Base-by-base conservation (phyloP, 2,888 invertebrate species). In the Hesperia comma region DNA sequence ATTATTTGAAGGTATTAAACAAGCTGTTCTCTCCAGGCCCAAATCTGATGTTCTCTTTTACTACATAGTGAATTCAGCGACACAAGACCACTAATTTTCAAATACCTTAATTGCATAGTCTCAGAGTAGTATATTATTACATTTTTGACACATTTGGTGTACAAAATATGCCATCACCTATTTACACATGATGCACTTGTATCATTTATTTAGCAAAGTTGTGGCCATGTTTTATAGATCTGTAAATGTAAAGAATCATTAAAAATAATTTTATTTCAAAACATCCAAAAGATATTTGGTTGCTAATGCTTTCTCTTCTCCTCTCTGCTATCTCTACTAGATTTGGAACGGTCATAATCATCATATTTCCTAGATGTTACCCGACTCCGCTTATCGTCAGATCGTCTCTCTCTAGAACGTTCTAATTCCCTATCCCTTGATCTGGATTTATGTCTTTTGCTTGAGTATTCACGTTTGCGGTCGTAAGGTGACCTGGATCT, bases 401-500 rank as follows among this genome's bases (percentile, higher is more conserved):
- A 75, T 6, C 92, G 76, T 4, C 92, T 71, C 57, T 92, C 92
- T 51, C 92, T 81, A 0, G 89, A 86, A 0, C 92, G 78, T 10
- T 92, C 92, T 0, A 79, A 21, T 17, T 92, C 92, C 21, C 91
- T 72, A n/a, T 92, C 92, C 7, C 92, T 79, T 0, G 93, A 92
- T 2, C 93, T 79, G 7, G 93, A 92, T 73, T 92, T 91, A 56
- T 92, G 92, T 51, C 93, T 82, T 71, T 93, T 93, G 72, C 83
- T 89, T 0, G 87, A 84, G 70, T 92, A 91, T 14, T 92, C 90
- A 54, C 92, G 78, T 70, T 93, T 93, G 7, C 93, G 81, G 43
- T 93, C 93, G 77, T 93, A 92, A 0, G 93, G 93, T 2, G 93
- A 93, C 0, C 93, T 81, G 0, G 93, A 92, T 33, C 93, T 77